Base-by-base conservation (phyloP, 2,797 vertebrate species). In the Cynodonichthys magdalenae region DNA sequence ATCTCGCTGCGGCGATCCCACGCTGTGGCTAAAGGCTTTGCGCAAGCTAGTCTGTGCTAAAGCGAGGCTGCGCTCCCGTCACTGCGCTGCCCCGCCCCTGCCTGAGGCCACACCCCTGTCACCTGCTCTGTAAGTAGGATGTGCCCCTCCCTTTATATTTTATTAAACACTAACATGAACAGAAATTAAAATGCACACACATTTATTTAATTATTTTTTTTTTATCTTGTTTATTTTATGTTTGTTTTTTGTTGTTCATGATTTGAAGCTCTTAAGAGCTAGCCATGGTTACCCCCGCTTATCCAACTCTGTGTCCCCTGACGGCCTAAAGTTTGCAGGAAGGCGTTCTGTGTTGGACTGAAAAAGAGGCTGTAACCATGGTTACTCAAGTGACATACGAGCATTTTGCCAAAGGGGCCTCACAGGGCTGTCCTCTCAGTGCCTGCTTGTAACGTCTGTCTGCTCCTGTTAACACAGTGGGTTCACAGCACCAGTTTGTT, bases 81-180 rank as follows among this genome's bases (percentile, higher is more conserved):
- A 12, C 86, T 31, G 66, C 79, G 29, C 82, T 80, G 81, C 79
- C 93, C 93, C 84, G 81, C 94, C 95, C 24, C 95, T 94, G 95
- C 95, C 94, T 94, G 94, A 94, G 96, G 96, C 95, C 96, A 95
- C 95, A 94, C 95, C 95, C 95, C 95, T 96, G 96, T 92, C 94
- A 95, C 94, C 94, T 87, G 94, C 93, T 96, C 94, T 96, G 96
- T 98, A 99, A 98, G 97, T 99, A 99, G 97, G 96, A 95, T 92
- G 94, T 92, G 91, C 90, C 92, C 92, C 93, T 95, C 93, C 94
- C 92, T 95, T 91, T 92, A 84, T 95, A 92, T 91, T 92, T 92
- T 90, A 80, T 73, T 89, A 42, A 87, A 63, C 55, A 77, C 84
- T 89, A 91, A 90, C 83, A 81, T 80, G 77, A 77, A 85, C 64